Evolutionary conservation across 2,113 vertebrate species (phyloP).

Genomic region (Eolophus roseicapilla): DNA sequence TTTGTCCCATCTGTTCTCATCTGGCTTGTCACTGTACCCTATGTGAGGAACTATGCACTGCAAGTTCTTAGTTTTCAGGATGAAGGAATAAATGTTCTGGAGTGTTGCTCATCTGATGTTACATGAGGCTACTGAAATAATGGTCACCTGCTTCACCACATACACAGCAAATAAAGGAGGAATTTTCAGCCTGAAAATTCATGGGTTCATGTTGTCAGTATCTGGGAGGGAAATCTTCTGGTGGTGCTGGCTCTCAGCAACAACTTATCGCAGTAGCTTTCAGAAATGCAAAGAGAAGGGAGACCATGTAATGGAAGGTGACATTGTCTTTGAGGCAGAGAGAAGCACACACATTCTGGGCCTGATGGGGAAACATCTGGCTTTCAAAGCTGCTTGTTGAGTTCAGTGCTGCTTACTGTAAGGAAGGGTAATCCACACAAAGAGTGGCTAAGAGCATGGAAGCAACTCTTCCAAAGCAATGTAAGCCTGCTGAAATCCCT

Average conservation of each 20-base stretch:
- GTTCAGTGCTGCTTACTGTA: background rate
- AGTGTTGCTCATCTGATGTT: background rate
- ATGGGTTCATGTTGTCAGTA: accelerated
- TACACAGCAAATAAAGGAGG: background rate
- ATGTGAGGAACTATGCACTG: background rate
- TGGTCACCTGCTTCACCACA: background rate
- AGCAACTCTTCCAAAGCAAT: background rate
- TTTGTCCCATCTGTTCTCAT: background rate
- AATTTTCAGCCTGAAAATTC: background rate
- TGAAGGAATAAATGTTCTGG: background rate
- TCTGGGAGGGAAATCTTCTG: background rate
- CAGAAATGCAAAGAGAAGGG: background rate
- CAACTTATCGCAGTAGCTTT: background rate
- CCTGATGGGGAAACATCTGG: background rate
- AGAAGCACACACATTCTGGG: background rate
- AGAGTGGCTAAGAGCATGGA: background rate
- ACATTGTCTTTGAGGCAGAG: background rate
- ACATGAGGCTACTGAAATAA: background rate
- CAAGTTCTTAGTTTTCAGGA: slow-evolving; percentile 2
- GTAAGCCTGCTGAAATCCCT: slow-evolving; percentile 27
- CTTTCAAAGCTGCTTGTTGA: background rate
- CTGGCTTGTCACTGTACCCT: background rate
- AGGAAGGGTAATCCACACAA: background rate
- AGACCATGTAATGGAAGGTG: background rate
- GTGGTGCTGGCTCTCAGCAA: background rate